Evolutionary conservation across 2,888 invertebrate genomes (phyloP), one percentile per base, ranked within the genome.

Genomic region (Drosophila gaucha): DNA sequence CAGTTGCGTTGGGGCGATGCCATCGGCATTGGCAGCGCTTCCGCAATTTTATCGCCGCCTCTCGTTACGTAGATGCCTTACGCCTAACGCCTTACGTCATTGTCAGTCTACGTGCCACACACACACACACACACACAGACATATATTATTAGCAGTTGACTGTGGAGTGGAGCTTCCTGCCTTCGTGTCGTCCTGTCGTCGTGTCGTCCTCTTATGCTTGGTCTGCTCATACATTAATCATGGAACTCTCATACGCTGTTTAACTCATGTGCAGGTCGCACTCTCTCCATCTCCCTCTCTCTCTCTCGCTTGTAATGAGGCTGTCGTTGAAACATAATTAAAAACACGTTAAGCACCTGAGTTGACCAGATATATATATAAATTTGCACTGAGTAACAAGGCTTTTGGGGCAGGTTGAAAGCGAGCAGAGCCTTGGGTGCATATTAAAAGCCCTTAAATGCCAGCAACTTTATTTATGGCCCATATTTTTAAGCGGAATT

Each of bases 31-130:
- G 69, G 70, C 79, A 67, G 71, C 67, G 66, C 86, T 89, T 87
- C 88, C 86, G 88, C 75, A 77, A 67, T 88, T 86, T 89, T 88
- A 89, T 88, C 86, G 79, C 70, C 64, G 57, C 31, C 30, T 43
- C 55, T 56, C 70, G 55, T 64, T 64, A 69, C 58, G 50, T 54
- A 43, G 47, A 35, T 16, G 22, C 16, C 26, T 49, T 66, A 54
- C 67, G 44, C 26, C 38, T 64, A 56, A 44, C 65, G 56, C 49
- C 56, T 56, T 65, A 71, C 77, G 77, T 76, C 72, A 60, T 60
- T 65, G 59, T 39, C 59, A 67, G 67, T 59, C 65, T 87, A 59
- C 70, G 73, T 78, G 62, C 54, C 66, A 57, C 47, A 54, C 44
- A 44, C 36, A 18, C 16, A 50, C 39, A 68, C 44, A 33, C 47